Conservation (phyloP, 2,888 invertebrate genomes). For the Leucophenga montana region DNA sequence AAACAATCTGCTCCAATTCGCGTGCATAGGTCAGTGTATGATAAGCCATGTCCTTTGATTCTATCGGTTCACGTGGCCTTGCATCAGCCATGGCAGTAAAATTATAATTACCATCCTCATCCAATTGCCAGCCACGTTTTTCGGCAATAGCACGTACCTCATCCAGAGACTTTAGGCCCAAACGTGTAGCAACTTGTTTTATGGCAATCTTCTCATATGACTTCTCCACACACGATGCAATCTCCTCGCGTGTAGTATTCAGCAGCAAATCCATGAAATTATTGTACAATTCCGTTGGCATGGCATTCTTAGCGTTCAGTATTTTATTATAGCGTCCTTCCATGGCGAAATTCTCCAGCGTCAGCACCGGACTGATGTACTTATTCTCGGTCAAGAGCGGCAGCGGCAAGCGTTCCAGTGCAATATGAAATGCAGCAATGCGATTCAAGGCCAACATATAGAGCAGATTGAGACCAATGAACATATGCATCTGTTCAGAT, state of each 20-base stretch:
- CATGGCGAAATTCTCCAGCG: constrained; percentile 57
- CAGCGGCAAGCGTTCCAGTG: constrained; percentile 56
- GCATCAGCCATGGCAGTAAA: constrained; percentile 37
- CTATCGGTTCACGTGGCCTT: constrained; percentile 44
- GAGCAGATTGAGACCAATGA: constrained; percentile 54
- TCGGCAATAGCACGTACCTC: constrained; percentile 42
- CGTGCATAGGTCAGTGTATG: constrained; percentile 54
- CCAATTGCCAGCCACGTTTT: constrained; percentile 49
- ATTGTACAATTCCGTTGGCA: constrained; percentile 52
- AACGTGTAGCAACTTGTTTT: constrained; percentile 52
- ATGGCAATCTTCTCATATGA: constrained; percentile 48
- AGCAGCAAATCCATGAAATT: constrained; percentile 56
- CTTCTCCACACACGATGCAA: constrained; percentile 55
- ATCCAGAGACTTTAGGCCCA: constrained; percentile 45
- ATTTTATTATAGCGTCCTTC: constrained; percentile 58
- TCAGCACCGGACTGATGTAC: constrained; percentile 51
- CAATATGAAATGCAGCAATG: constrained; percentile 57
- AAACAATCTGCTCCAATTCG: constrained; percentile 60
- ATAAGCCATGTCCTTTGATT: constrained; percentile 52
- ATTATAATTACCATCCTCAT: constrained; percentile 49
- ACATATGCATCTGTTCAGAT: constrained; percentile 55
- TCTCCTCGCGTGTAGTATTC: constrained; percentile 54
- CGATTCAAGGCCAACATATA: constrained; percentile 57
- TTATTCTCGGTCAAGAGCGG: constrained; percentile 45
- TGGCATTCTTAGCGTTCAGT: constrained; percentile 53